These are phyloP conservation scores for Pollenia griseotomentosa DNA, from an alignment of 2,888 invertebrate species.

Conservation along the genomic window DNA sequence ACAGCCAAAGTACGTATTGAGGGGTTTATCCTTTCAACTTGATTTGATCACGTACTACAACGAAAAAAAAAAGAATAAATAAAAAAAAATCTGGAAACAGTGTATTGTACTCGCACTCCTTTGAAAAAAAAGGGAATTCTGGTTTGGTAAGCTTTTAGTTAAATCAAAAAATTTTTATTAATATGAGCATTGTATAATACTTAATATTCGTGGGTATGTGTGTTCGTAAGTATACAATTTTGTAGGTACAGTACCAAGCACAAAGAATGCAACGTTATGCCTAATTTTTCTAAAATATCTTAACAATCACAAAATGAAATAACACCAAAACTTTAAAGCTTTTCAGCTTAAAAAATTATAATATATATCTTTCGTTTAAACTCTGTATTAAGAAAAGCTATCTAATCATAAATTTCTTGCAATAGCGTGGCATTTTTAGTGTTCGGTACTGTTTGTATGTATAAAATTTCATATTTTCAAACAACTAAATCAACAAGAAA, in stretches of 20 bases:
- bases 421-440: too few relatives aligned
- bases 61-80: constrained; percentile 30
- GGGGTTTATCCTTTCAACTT: constrained; percentile 82
- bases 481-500: constrained; percentile 50
- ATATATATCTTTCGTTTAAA: too few relatives aligned
- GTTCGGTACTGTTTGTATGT: too few relatives aligned
- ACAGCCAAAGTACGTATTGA: constrained; percentile 62
- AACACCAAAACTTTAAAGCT: too few relatives aligned
- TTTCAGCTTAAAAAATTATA: too few relatives aligned
- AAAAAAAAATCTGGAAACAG: constrained; percentile 48
- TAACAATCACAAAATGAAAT: too few relatives aligned
- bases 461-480: constrained; percentile 14
- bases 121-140: constrained; percentile 79
- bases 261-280: too few relatives aligned
- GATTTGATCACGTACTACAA: constrained; percentile 84
- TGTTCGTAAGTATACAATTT: background rate
- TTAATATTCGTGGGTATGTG: background rate
- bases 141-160: constrained; percentile 78
- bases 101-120: background rate
- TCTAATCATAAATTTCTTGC: too few relatives aligned
- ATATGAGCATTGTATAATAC: constrained; percentile 10
- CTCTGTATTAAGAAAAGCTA: too few relatives aligned
- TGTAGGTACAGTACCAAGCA: background rate
- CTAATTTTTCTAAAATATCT: too few relatives aligned
- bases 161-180: constrained; percentile 77